Evolutionary conservation across 2,797 vertebrate genomes (phyloP), one percentile per base, ranked within the genome.

Genomic region (Mus minutoides): DNA sequence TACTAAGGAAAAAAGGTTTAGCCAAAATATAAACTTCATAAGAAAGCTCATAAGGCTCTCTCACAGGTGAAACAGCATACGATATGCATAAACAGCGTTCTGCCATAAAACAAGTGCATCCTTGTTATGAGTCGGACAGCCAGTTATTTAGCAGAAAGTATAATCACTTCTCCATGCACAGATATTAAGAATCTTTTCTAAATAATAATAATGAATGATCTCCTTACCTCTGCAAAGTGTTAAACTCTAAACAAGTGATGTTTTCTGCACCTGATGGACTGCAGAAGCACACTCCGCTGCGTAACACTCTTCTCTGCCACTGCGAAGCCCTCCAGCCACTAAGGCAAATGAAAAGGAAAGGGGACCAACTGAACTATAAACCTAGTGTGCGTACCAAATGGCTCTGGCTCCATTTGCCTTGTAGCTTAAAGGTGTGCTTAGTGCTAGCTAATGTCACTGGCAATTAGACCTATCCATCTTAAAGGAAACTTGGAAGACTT

Each of bases 111-210:
- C 62, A 3, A 24, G 19, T 37, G 19, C 9, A 2, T 49, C n/a
- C 77, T 88, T 88, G 21, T n/a, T 73, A 60, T 6, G 92, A 75
- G 8, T 46, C 76, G 46, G n/a, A 77, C 64, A 67, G 16, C 29
- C 75, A n/a, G 62, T 46, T 91, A 54, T 19, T 80, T 37, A 67
- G 9, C 56, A 56, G 9, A 82, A 60, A 73, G 22, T 80, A 34
- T 22, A 67, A 95, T 43, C 54, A 24, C 43, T 93, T 94, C 73
- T 88, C 37, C 90, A 46, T 9, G 46, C n/a, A 88, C 29, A 87
- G 26, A 69, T 26, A 82, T 76, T 88, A 76, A 89, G 24, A 52
- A 34, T 80, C 37, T 90, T 86, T 76, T 52, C 83, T 85, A 88
- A 90, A 76, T 31, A 86, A 52, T 54, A 60, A 79, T 29, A 10